These are phyloP conservation scores for Cheilosia vulpina DNA, from an alignment of 2,888 invertebrate genomes.

Conservation along the genomic window DNA sequence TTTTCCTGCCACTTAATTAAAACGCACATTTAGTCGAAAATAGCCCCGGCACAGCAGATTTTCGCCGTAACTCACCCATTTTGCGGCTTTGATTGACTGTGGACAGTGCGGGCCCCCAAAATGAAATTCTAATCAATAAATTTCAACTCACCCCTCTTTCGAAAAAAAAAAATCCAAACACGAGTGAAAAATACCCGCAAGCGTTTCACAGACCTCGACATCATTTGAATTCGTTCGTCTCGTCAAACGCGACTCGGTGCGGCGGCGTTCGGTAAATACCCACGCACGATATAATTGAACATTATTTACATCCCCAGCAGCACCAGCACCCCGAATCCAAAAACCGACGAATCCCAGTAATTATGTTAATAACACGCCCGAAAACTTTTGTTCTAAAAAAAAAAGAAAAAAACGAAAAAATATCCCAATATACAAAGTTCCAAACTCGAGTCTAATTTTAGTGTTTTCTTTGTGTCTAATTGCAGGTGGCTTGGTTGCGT, in stretches of 20 bases:
- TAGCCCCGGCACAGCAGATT: slow-evolving; percentile 53
- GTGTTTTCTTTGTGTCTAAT: slow-evolving; percentile 56
- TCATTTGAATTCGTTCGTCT: slow-evolving; percentile 67
- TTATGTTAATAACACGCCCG: slow-evolving; percentile 70
- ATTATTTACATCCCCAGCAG: neutral
- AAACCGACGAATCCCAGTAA: slow-evolving; percentile 60
- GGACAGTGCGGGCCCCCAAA: slow-evolving; percentile 42
- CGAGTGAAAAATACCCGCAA: slow-evolving; percentile 57
- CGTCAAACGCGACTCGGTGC: slow-evolving; percentile 31
- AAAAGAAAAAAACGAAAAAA: neutral
- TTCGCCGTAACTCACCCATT: slow-evolving; percentile 58
- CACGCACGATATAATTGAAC: slow-evolving; percentile 30
- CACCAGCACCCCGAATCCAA: neutral
- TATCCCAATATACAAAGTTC: slow-evolving; percentile 39
- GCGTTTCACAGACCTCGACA: slow-evolving; percentile 53
- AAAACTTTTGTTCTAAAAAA: slow-evolving; percentile 51
- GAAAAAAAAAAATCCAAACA: no score
- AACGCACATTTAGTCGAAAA: slow-evolving; percentile 69
- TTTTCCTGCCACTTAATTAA: slow-evolving; percentile 68
- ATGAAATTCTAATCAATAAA: slow-evolving; percentile 67
- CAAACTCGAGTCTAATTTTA: slow-evolving; percentile 59
- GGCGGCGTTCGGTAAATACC: slow-evolving; percentile 2
- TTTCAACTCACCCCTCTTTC: neutral
- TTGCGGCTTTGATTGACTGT: slow-evolving; percentile 56
- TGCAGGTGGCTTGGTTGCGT: slow-evolving; percentile 83